Base-by-base conservation (phyloP, 1,140 invertebrate species). In the Dendrolimus punctatus region DNA sequence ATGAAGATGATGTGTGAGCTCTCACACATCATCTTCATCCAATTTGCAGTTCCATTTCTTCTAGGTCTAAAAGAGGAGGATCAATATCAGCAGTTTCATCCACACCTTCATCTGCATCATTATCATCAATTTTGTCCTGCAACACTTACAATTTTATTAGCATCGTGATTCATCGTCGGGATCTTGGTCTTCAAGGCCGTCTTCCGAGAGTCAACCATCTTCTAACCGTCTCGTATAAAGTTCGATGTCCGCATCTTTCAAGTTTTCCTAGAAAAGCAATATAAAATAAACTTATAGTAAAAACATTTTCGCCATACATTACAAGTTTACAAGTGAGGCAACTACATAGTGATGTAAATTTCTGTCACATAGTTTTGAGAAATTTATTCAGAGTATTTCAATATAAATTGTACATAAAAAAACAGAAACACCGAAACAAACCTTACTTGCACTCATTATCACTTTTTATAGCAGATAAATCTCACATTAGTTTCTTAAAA, bases 121-220 rank as follows among this genome's bases (percentile, higher is more conserved):
- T 39, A 61, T 57, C 50, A 51, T 55, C 48, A 5, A 57, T 58
- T 41, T 69, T 62, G 36, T 68, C 57, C 62, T 63, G 61, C 58
- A 71, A 64, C 60, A 71, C 58, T 64, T 70, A 68, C 51, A 73
- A 68, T 36, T 55, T 68, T 51, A 67, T 41, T 60, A 65, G 57
- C n/a, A 65, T 72, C 52, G 63, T 45, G 57, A 54, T 69, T 71
- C 63, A 64, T 70, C 62, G 10, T 73, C 63, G 52, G 63, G 66
- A 68, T 73, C 60, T 61, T 73, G 48, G 60, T 62, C 64, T 46
- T 70, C 65, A 40, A 70, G 58, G 55, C 40, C 62, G 57, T 70
- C 63, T 64, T 74, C 66, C 46, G 71, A 70, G 57, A 71, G 65
- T 57, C 62, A 72, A 64, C 65, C 63, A 44, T n/a, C 60, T 62